Percentiles rank a stretch among this genome's conserved stretches.
Conservation (phyloP, 2,113 vertebrate species). For the Saguinus midas region DNA sequence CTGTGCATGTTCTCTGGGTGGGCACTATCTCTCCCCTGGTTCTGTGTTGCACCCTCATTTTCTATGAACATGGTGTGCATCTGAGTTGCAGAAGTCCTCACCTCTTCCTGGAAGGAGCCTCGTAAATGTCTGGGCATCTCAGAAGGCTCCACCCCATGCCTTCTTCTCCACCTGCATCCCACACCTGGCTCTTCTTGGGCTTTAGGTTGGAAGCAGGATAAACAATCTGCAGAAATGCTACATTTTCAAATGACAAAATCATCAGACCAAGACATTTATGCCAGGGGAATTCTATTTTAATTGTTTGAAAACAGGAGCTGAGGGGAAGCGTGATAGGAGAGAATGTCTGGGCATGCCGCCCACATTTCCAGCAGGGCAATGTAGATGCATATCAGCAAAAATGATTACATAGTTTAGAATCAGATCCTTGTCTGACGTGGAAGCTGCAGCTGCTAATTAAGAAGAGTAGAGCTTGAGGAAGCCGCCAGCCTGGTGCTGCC, state of each 20-base stretch:
- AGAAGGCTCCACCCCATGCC: accelerated
- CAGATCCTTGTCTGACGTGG: slow-evolving; percentile 37
- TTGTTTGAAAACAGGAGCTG: slow-evolving; percentile 30
- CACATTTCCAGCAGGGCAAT: background rate
- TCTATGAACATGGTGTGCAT: accelerated
- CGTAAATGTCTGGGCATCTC: background rate
- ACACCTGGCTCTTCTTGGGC: background rate
- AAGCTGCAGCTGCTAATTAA: slow-evolving; percentile 30
- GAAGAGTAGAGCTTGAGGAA: background rate
- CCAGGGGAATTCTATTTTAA: slow-evolving; percentile 64
- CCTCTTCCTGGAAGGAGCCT: too few species aligned
- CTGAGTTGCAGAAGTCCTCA: background rate
- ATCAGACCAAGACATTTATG: background rate
- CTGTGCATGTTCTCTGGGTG: background rate
- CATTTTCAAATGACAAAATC: background rate
- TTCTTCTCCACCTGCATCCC: background rate
- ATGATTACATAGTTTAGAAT: background rate
- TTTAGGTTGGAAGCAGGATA: background rate
- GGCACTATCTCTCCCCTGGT: accelerated
- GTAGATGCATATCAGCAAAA: background rate
- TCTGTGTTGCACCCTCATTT: background rate
- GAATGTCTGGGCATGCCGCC: background rate
- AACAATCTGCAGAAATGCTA: background rate
- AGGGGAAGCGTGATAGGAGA: background rate
- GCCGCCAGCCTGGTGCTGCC: background rate